phyloP scores from a whole-genome alignment of 2,888 invertebrate genomes.

The Crepidodera aurea region DNA sequence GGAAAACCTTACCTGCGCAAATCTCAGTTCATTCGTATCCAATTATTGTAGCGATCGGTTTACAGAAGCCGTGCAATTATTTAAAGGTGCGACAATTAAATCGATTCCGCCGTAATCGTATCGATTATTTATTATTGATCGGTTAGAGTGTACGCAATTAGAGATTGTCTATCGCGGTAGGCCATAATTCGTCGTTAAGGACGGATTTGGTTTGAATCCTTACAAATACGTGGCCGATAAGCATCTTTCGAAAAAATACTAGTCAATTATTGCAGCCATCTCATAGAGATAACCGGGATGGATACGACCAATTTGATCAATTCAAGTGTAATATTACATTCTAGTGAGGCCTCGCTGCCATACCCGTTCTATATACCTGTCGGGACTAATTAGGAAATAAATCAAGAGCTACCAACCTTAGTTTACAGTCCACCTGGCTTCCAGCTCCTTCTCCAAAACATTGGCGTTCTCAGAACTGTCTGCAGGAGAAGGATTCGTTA shows the following conservation, averaged over 20 bases:
- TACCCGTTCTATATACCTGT: constrained; percentile 61
- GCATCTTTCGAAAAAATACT: constrained; percentile 41
- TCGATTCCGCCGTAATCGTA: constrained; percentile 2
- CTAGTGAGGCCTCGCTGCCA: constrained; percentile 43
- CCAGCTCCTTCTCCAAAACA: not conserved
- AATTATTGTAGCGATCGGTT: not conserved
- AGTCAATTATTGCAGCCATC: constrained; percentile 47
- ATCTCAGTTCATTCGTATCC: no score
- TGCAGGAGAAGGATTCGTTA: no score
- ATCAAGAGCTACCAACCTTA: constrained; percentile 53
- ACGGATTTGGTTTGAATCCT: constrained; percentile 38
- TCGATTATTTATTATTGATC: constrained; percentile 22
- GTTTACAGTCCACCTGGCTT: constrained; percentile 46
- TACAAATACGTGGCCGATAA: constrained; percentile 43
- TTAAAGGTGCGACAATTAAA: constrained; percentile 33
- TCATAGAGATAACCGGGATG: constrained; percentile 43
- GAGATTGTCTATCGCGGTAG: constrained; percentile 31
- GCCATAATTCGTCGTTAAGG: constrained; percentile 42
- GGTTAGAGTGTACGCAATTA: constrained; percentile 40
- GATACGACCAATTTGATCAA: constrained; percentile 52
- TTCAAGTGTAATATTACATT: constrained; percentile 48
- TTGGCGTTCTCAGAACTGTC: not conserved
- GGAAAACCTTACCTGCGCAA: no score
- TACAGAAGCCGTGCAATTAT: constrained; percentile 35
- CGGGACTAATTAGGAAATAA: constrained; percentile 62